Base-by-base conservation (phyloP, 1,140 invertebrate genomes). In the Sycophila sp. region DNA sequence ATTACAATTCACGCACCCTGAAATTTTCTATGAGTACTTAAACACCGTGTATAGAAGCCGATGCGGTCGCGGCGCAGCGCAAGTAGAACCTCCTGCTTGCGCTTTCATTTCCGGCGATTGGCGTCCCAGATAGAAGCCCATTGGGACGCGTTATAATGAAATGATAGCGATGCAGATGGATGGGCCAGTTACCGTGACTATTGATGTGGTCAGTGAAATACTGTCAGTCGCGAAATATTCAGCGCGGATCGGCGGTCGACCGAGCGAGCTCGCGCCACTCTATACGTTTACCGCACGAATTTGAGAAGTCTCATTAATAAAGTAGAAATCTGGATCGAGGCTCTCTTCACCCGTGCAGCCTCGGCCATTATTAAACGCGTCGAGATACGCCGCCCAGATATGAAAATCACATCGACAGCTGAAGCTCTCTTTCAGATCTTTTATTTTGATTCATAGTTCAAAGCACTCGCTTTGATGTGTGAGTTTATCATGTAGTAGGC, bases 71-170 rank as follows among this genome's bases (percentile, higher is more conserved):
- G 22, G 8, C 15, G 32, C 28, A 26, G 3, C n/a, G 47, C 47
- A 22, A 7, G n/a, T n/a, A n/a, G n/a, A n/a, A n/a, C n/a, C n/a
- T n/a, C 22, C 24, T 7, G 19, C 19, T n/a, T 62, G 24, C 58
- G 58, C 59, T 62, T 62, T 62, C 59, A 62, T 62, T 62, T 62
- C 59, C 59, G 59, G 59, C 38, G 59, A 62, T 62, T 62, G 59
- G 45, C 59, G 59, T 62, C 22, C 59, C 15, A 30, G 59, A 62
- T 62, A 45, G 34, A 24, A 40, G 3, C 4, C 56, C 24, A 62
- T 62, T 24, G 24, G 24, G 59, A 45, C 40, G 38, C 17, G 38
- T 45, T 45, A 13, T 62, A 62, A 62, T 62, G 59, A 62, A 62
- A 62, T 62, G 59, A 62, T 62, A 62, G 56, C 36, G 17, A 56